A percentile compares a stretch with the other conserved stretches of the same genome.
phyloP scores from a whole-genome alignment of 1,140 invertebrate genomes.

The Orchesella cincta region DNA sequence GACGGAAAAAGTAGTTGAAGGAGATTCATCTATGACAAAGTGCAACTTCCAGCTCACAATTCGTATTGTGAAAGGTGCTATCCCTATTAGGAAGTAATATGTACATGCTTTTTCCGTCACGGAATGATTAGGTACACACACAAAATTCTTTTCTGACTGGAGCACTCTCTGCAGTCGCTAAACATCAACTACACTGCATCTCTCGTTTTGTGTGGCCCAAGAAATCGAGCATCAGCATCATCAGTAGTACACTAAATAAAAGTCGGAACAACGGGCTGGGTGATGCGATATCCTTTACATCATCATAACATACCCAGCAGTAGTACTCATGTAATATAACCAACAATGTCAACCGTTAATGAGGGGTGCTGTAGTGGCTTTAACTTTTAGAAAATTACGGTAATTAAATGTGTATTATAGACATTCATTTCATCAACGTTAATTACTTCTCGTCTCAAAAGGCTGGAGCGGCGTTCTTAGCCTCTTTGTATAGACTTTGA shows the following conservation, averaged over 20 bases:
- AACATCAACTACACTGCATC: not conserved
- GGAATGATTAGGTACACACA: too few species aligned
- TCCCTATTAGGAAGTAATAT: too few species aligned
- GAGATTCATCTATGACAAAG: too few species aligned
- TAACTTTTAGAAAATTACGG: not conserved
- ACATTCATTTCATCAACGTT: constrained; percentile 1
- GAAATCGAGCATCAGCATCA: constrained; percentile 6
- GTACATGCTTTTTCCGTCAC: not conserved
- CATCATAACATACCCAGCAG: not conserved
- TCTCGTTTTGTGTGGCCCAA: not conserved
- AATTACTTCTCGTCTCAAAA: too few species aligned
- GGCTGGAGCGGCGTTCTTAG: too few species aligned
- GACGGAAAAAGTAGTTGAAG: not conserved
- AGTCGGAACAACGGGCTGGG: too few species aligned
- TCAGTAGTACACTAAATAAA: too few species aligned
- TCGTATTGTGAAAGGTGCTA: too few species aligned
- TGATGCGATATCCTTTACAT: too few species aligned
- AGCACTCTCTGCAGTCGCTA: constrained; percentile 2
- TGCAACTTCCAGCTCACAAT: too few species aligned
- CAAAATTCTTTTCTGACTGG: too few species aligned
- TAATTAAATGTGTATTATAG: constrained; percentile 1
- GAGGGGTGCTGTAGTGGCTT: not conserved
- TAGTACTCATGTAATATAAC: not conserved
- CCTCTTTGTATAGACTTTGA: too few species aligned
- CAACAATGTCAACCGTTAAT: not conserved